phyloP scores from a whole-genome alignment of 2,113 vertebrate species.

The Thomomys bottae region DNA sequence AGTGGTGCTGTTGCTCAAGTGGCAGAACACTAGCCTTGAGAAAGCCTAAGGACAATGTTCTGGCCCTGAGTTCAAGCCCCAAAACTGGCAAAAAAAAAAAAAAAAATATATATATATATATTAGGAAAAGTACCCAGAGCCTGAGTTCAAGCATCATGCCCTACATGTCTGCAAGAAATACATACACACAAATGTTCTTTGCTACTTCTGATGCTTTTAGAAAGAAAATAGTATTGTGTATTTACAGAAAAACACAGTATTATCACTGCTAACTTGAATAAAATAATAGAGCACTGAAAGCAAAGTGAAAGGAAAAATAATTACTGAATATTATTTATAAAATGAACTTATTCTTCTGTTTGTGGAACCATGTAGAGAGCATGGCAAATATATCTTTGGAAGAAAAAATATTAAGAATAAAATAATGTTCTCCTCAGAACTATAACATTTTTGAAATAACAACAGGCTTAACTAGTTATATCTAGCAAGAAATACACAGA shows the following conservation, averaged over 20 bases:
- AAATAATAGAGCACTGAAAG: not conserved
- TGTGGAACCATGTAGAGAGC: not conserved
- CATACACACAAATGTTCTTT: not conserved
- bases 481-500: not conserved
- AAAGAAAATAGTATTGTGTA: not conserved
- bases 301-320: conserved; percentile 44
- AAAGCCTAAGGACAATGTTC: no score
- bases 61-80: no score
- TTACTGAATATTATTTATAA: not conserved
- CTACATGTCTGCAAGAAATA: no score
- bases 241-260: conserved; percentile 28
- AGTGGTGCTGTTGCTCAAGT: no score
- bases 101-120: no score
- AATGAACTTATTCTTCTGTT: conserved; percentile 23
- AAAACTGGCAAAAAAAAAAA: no score
- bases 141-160: no score
- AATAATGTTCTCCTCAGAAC: not conserved
- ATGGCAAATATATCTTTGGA: not conserved
- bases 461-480: not conserved
- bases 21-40: no score
- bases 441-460: not conserved
- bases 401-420: conserved; percentile 16
- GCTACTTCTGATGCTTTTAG: not conserved
- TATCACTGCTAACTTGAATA: not conserved
- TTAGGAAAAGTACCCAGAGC: no score